These are phyloP conservation scores for Triops cancriformis DNA, from an alignment of 1,140 invertebrate genomes.

Conservation along the genomic window DNA sequence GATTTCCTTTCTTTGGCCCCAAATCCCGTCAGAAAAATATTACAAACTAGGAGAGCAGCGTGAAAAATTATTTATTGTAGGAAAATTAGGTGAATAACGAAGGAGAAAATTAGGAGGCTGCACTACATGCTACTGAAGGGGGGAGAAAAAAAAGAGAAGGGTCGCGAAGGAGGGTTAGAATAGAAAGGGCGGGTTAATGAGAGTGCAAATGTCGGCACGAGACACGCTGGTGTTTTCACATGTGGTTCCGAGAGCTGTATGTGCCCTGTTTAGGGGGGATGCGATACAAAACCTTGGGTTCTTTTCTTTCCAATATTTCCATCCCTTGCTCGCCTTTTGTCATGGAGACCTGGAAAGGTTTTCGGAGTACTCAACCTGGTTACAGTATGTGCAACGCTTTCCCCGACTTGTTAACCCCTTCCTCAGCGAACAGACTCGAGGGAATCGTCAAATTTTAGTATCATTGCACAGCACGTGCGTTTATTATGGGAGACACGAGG, in stretches of 20 bases:
- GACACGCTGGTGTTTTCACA: slow-evolving; percentile 11
- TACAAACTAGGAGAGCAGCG: not conserved
- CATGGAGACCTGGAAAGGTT: not conserved
- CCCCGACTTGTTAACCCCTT: not conserved
- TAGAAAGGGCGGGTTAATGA: slow-evolving; percentile 7
- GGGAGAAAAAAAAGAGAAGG: not conserved
- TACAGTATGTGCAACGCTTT: not conserved
- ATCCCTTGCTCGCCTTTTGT: slow-evolving; percentile 8
- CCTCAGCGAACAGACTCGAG: not conserved
- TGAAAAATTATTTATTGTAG: not conserved
- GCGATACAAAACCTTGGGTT: not conserved
- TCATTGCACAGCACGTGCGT: not conserved
- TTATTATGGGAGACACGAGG: not conserved
- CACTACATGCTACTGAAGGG: not conserved
- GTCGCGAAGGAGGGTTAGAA: not conserved
- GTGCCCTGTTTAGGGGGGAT: not conserved
- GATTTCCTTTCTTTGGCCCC: not conserved
- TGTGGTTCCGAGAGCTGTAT: not conserved
- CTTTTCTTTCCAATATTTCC: not conserved
- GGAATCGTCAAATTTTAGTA: not conserved
- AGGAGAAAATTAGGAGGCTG: slow-evolving; percentile 7
- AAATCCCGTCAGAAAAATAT: not conserved
- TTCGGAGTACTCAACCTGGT: not conserved
- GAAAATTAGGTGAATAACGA: slow-evolving; percentile 14
- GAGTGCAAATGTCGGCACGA: slow-evolving; percentile 12